These are phyloP conservation scores for Papilio aristodemus DNA, from an alignment of 1,140 invertebrate species.

Conservation along the genomic window DNA sequence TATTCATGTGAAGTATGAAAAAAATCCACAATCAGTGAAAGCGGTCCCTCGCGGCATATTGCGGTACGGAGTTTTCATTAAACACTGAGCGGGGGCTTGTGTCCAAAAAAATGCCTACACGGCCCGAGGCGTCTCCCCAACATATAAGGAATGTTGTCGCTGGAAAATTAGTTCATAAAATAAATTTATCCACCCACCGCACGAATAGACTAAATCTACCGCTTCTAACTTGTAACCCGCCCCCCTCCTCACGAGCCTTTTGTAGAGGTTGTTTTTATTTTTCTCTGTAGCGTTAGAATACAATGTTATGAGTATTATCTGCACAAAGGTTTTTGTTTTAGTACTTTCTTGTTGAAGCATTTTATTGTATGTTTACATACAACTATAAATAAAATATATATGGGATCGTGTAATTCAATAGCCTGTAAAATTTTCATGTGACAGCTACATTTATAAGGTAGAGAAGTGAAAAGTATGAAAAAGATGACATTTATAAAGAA, in stretches of 20 bases:
- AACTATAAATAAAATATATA: neutral
- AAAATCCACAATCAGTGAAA: slow-evolving; percentile 71
- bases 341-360: neutral
- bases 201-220: slow-evolving; percentile 35
- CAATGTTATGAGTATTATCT: neutral
- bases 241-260: neutral
- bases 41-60: slow-evolving; percentile 69
- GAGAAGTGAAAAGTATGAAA: too few species aligned
- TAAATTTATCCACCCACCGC: slow-evolving; percentile 55
- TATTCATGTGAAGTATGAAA: slow-evolving; percentile 64
- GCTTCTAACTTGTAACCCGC: slow-evolving; percentile 17
- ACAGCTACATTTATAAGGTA: too few species aligned
- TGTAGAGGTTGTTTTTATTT: neutral
- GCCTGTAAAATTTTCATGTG: neutral
- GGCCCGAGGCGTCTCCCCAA: slow-evolving; percentile 57
- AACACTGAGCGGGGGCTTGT: slow-evolving; percentile 68
- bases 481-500: too few species aligned
- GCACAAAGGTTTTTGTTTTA: neutral
- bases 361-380: neutral
- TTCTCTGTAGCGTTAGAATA: neutral
- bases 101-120: slow-evolving; percentile 71
- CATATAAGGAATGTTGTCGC: slow-evolving; percentile 75
- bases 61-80: slow-evolving; percentile 74
- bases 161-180: slow-evolving; percentile 78
- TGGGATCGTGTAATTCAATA: neutral